phyloP scores from a whole-genome alignment of 2,113 vertebrate species.

The Paradoxurus hermaphroditus region DNA sequence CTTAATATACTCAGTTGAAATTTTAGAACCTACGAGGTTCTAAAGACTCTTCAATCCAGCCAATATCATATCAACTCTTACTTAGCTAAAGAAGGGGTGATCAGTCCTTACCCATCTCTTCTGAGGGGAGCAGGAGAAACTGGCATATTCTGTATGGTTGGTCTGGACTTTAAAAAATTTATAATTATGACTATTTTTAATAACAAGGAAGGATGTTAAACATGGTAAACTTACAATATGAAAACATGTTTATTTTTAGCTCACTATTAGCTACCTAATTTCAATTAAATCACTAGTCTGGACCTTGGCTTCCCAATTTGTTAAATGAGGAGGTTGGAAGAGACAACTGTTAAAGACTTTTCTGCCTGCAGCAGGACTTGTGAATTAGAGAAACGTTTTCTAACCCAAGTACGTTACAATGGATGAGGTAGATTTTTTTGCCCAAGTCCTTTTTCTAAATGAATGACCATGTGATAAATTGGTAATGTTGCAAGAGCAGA shows the following conservation, averaged over 20 bases:
- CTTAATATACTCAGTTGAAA: not conserved
- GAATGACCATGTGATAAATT: not conserved
- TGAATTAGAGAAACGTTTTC: not conserved
- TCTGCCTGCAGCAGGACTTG: not conserved
- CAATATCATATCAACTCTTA: not conserved
- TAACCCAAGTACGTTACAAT: not conserved
- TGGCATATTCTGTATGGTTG: not conserved
- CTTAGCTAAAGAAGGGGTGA: not conserved
- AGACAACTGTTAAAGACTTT: not conserved
- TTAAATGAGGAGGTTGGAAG: not conserved
- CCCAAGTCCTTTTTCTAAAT: not conserved
- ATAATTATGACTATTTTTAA: not conserved
- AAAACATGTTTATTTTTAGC: not conserved
- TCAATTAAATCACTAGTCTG: not conserved
- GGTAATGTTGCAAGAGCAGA: not conserved
- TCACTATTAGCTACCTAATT: not conserved
- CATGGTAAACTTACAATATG: not conserved
- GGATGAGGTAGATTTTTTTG: not conserved
- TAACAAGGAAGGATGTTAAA: not conserved
- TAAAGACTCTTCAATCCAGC: not conserved
- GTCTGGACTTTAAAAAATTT: not conserved
- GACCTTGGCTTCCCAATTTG: not conserved
- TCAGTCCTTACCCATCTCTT: not conserved
- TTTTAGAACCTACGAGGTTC: not conserved
- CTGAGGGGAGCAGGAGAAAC: not conserved